Base-by-base conservation (phyloP, 2,113 vertebrate species). In the Rhinolophus sinicus region DNA sequence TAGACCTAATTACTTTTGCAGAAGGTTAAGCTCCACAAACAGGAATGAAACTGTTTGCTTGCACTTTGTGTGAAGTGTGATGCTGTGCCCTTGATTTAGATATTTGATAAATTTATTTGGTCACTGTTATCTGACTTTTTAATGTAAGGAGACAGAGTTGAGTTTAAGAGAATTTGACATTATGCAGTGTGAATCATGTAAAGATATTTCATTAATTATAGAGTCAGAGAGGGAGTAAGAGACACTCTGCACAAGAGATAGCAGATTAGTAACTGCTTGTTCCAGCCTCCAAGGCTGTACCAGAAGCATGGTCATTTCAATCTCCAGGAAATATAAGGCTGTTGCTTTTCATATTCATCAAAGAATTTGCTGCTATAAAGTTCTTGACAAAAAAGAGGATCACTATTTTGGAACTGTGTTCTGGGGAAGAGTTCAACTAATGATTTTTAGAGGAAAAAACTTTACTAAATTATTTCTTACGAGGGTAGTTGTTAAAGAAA, bases 1-100 rank as follows among this genome's bases (percentile, higher is more conserved):
- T 91, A 98, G 97, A 98, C 90, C 98, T 98, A 98, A 98, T 99
- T 98, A 98, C 98, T 98, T 98, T 98, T 98, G 95, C 98, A 98
- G 98, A 98, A 99, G 98, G 98, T 98, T 98, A 98, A 98, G 96
- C 98, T 98, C 97, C 97, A 98, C 97, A 98, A 98, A 98, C 98
- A 98, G 96, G 98, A 98, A 98, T 98, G 98, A 98, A 98, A 98
- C 88, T 98, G 94, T 98, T 98, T 98, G 97, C 97, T 98, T 98
- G 93, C 93, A 96, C 96, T 98, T 96, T 98, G 65, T 97, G 92
- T 96, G 97, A 98, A 97, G 97, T 98, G 96, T 96, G 96, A 98
- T 97, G 93, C 89, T 97, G 93, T 98, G 95, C 92, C 98, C 97
- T 98, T 98, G 96, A 97, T 97, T 98, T 97, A 98, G 94, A 83